phyloP scores from a whole-genome alignment of 2,797 vertebrate genomes.

The Schizothorax lantsangensis region DNA sequence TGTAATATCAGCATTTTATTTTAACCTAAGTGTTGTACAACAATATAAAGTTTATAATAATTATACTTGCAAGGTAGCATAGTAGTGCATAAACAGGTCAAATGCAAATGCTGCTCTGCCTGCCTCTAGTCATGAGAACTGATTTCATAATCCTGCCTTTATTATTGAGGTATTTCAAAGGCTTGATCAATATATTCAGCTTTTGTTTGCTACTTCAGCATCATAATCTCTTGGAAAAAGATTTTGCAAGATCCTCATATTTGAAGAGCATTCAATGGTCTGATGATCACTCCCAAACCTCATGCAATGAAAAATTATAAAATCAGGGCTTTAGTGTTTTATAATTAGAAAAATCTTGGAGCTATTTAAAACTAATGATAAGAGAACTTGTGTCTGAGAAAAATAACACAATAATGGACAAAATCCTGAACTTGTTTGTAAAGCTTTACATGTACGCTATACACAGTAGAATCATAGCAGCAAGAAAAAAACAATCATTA shows the following conservation, averaged over 20 bases:
- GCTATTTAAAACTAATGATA: background rate
- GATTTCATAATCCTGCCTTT: background rate
- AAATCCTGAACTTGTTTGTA: background rate
- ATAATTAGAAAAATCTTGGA: background rate
- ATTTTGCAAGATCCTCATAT: background rate
- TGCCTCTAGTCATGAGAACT: background rate
- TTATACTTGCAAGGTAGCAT: background rate
- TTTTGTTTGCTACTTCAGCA: background rate
- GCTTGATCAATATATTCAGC: background rate
- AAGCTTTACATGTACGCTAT: background rate
- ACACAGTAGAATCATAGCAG: background rate
- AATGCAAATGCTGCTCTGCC: background rate
- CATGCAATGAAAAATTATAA: background rate
- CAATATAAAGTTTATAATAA: background rate
- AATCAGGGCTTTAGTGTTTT: background rate
- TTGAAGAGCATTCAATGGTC: constrained; percentile 12
- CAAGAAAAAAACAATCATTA: background rate
- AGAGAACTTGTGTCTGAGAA: background rate
- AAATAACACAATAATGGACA: background rate
- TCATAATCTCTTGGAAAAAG: background rate
- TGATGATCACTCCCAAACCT: constrained; percentile 11
- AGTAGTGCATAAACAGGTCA: background rate
- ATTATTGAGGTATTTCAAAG: background rate
- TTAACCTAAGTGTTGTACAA: background rate
- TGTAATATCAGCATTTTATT: constrained; percentile 3